Evolutionary conservation across 1,140 invertebrate species (phyloP).

Genomic region (Daktulosphaira vitifoliae): DNA sequence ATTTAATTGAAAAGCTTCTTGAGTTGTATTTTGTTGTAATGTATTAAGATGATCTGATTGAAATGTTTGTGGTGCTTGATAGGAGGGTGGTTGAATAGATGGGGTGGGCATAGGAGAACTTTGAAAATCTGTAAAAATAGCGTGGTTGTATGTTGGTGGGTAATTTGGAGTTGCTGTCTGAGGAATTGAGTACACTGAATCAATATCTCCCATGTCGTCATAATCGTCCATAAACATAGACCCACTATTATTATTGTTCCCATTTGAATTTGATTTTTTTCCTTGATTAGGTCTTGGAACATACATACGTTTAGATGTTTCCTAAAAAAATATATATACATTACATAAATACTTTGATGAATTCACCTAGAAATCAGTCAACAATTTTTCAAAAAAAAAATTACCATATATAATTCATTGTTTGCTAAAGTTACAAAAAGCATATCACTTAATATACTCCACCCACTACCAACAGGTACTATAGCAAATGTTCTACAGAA

Average conservation of each 20-base stretch:
- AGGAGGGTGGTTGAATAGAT: not conserved
- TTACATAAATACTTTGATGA: no score
- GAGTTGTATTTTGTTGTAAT: not conserved
- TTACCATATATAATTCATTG: slow-evolving; percentile 11
- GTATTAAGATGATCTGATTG: not conserved
- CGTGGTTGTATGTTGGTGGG: not conserved
- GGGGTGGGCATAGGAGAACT: not conserved
- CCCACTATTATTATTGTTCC: not conserved
- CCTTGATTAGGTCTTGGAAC: not conserved
- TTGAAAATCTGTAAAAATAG: no score
- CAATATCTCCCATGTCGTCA: slow-evolving; percentile 9
- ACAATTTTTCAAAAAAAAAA: not conserved
- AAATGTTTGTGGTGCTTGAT: not conserved
- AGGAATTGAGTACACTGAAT: not conserved
- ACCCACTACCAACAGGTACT: not conserved
- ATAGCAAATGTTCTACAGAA: slow-evolving; percentile 12
- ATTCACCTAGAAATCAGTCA: no score
- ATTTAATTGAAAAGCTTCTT: not conserved
- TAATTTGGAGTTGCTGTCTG: not conserved
- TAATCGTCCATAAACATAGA: slow-evolving; percentile 20
- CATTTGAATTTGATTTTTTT: not conserved
- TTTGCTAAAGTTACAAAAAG: not conserved
- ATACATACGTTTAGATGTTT: slow-evolving; percentile 9
- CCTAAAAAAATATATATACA: not conserved
- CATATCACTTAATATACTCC: slow-evolving; percentile 28